Evolutionary conservation across 2,888 invertebrate genomes (phyloP).

Genomic region (Drosophila pseudotakahashii): DNA sequence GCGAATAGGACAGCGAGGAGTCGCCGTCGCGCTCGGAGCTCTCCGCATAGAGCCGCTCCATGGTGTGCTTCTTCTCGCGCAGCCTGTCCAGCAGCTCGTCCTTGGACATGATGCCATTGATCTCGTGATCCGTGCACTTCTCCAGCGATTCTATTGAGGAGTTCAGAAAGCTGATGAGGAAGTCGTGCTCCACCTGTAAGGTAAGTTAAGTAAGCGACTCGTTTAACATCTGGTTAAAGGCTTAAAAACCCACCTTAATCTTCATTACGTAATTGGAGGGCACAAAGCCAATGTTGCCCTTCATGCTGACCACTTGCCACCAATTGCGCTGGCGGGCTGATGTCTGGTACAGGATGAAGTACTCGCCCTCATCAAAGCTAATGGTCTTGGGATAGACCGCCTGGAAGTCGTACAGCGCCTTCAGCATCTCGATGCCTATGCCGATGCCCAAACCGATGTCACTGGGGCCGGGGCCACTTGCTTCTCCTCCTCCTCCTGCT

Average conservation of each 20-base stretch:
- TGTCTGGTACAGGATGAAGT: constrained; percentile 91
- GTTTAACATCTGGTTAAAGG: not conserved
- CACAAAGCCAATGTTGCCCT: constrained; percentile 93
- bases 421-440: constrained; percentile 89
- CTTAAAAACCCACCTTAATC: constrained; percentile 87
- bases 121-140: constrained; percentile 83
- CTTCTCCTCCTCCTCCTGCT: constrained; percentile 19
- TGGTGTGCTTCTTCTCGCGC: constrained; percentile 87
- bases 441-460: constrained; percentile 15
- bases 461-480: constrained; percentile 10
- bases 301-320: constrained; percentile 94
- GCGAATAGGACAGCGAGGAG: constrained; percentile 82
- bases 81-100: constrained; percentile 87
- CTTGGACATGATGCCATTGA: constrained; percentile 84
- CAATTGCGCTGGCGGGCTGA: constrained; percentile 92
- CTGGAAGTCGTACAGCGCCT: constrained; percentile 93
- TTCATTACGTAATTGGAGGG: constrained; percentile 94
- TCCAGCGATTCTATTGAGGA: constrained; percentile 88
- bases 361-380: constrained; percentile 91
- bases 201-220: not conserved
- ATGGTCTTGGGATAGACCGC: constrained; percentile 93
- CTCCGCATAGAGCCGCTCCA: constrained; percentile 82
- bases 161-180: constrained; percentile 89
- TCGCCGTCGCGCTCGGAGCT: constrained; percentile 81
- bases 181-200: constrained; percentile 88